Evolutionary conservation across 2,888 invertebrate genomes (phyloP), one percentile per base, ranked within the genome.

Genomic region (Drosophila cognata): DNA sequence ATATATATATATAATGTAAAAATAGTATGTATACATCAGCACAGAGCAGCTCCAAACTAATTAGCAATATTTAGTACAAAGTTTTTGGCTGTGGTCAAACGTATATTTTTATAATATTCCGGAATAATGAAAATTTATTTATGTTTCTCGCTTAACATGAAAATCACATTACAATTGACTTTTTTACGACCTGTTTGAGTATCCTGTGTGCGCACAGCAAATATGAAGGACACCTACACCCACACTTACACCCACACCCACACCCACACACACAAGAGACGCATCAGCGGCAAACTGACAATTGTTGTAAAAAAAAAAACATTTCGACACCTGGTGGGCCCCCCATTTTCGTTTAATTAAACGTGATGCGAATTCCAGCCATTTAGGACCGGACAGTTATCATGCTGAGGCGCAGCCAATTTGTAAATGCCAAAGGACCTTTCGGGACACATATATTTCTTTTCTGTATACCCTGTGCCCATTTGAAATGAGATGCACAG

Each of bases 131-230:
- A 71, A 89, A 84, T 73, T 82, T 79, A 79, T 82, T 81, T 74
- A 55, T 68, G 63, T 71, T 35, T 28, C 21, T 59, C 59, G 25
- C 63, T 62, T 63, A 59, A 86, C 89, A 86, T 66, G 87, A 86
- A 80, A 82, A 71, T 84, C 77, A 71, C 86, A 86, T 86, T 89
- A 84, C 80, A 86, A 89, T 86, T 81, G 84, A 76, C 78, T 76
- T 84, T 81, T 79, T 74, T 79, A 72, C 59, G 71, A 55, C 70
- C 31, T 28, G 18, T 18, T 50, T 51, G 51, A 52, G 31, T 13
- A 53, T 65, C 41, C 69, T 59, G 50, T 51, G 41, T 46, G 28
- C 55, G 5, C 33, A 36, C 28, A 53, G 55, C 6, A 55, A 16
- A 53, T n/a, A 21, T 61, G 60, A 65, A 55, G 72, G 65, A 57